Evolutionary conservation across 2,113 vertebrate species (phyloP).

Genomic region (Perognathus longimembris): DNA sequence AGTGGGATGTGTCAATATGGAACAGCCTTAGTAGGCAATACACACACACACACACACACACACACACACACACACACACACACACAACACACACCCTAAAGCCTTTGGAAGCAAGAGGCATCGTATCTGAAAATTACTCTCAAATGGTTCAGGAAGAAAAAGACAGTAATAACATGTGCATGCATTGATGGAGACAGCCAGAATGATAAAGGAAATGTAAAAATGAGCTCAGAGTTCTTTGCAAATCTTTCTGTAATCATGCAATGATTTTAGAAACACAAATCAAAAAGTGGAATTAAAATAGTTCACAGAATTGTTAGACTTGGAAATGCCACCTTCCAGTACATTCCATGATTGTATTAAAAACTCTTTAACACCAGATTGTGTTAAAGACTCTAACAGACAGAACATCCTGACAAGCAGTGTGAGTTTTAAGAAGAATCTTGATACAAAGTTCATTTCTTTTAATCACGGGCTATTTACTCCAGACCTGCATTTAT

Average conservation of each 20-base stretch:
- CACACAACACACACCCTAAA: background rate
- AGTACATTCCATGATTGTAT: background rate
- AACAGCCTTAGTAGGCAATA: background rate
- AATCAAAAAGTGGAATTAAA: background rate
- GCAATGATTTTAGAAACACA: background rate
- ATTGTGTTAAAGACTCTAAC: slow-evolving; percentile 35
- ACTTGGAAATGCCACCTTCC: slow-evolving; percentile 34
- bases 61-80: too few relatives aligned
- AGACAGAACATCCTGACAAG: background rate
- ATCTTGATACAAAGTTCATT: slow-evolving; percentile 50
- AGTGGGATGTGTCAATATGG: background rate
- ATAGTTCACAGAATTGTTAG: background rate
- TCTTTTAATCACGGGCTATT: slow-evolving; percentile 23
- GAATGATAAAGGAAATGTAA: background rate
- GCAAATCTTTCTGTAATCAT: background rate
- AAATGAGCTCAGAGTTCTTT: background rate
- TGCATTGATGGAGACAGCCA: background rate
- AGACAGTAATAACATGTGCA: background rate
- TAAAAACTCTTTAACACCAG: background rate
- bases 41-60: too few relatives aligned
- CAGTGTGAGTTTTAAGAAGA: slow-evolving; percentile 38
- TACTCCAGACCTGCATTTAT: slow-evolving; percentile 24
- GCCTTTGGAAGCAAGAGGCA: background rate
- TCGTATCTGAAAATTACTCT: background rate
- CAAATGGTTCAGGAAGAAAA: background rate